A percentile compares a stretch with the other conserved stretches of the same genome.
Evolutionary conservation across 2,888 invertebrate species (phyloP).

Genomic region (Odontocolon sp.): DNA sequence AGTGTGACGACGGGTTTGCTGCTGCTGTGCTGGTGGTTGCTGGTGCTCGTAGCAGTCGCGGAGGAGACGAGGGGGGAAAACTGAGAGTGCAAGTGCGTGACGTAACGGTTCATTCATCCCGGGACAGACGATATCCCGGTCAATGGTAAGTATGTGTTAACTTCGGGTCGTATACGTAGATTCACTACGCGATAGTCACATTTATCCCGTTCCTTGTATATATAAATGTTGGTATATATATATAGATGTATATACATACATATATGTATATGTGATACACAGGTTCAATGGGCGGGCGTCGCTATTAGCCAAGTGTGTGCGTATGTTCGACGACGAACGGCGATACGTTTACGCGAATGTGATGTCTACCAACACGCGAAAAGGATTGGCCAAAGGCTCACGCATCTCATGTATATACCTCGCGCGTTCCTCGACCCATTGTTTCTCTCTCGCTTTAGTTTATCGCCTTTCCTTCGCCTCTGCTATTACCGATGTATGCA

Average conservation of each 20-base stretch:
- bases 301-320: background rate
- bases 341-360: background rate
- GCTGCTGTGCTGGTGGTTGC: too few species aligned
- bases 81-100: constrained; percentile 78
- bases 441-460: constrained; percentile 38
- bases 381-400: constrained; percentile 29
- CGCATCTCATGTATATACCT: constrained; percentile 54
- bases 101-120: constrained; percentile 80
- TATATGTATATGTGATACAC: background rate
- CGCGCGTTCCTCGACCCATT: constrained; percentile 46
- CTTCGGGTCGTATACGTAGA: constrained; percentile 33
- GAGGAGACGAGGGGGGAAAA: constrained; percentile 62
- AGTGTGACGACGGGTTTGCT: constrained; percentile 30
- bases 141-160: constrained; percentile 76
- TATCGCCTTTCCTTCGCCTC: background rate
- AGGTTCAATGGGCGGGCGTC: background rate
- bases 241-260: background rate
- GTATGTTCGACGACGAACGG: background rate
- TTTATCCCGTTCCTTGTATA: constrained; percentile 39
- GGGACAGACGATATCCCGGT: constrained; percentile 79
- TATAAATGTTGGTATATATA: constrained; percentile 15
- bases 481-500: too few species aligned
- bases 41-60: constrained; percentile 48
- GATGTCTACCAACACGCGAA: background rate
- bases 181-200: background rate